Conservation (phyloP, 2,113 vertebrate species). For the Petrocephalus zakoni region DNA sequence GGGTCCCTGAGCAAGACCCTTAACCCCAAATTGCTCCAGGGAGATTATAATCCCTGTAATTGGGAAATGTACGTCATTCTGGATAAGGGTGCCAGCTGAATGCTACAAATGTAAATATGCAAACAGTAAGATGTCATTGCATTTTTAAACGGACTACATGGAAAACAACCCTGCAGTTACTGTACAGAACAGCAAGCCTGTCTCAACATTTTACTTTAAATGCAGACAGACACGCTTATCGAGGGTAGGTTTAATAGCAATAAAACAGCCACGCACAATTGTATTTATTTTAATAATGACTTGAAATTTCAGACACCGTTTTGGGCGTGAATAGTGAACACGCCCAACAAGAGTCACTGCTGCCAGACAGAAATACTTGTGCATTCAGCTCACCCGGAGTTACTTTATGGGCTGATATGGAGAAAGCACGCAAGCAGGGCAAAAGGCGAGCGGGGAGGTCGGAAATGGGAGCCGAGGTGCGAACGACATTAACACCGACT, state of each 20-base stretch:
- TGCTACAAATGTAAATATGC: too few species aligned
- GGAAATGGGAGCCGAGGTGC: neutral
- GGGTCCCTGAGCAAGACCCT: too few species aligned
- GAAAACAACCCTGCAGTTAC: neutral
- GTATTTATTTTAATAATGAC: neutral
- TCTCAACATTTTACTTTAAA: neutral
- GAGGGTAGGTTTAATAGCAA: neutral
- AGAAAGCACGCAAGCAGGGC: neutral
- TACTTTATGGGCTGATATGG: neutral
- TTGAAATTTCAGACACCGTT: neutral
- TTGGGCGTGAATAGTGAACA: neutral
- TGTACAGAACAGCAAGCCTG: neutral
- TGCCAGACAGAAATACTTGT: neutral
- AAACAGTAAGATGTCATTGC: neutral
- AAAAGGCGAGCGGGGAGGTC: neutral
- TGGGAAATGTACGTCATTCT: too few species aligned
- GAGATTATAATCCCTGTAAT: too few species aligned
- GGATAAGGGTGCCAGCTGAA: too few species aligned
- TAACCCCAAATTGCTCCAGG: too few species aligned
- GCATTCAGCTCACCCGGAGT: neutral
- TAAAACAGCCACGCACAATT: neutral
- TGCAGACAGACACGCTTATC: neutral
- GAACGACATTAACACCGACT: slow-evolving; percentile 11
- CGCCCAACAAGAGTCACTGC: neutral
- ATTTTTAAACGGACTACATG: neutral